Conservation (phyloP, 1,140 invertebrate species). For the Capitella teleta region DNA sequence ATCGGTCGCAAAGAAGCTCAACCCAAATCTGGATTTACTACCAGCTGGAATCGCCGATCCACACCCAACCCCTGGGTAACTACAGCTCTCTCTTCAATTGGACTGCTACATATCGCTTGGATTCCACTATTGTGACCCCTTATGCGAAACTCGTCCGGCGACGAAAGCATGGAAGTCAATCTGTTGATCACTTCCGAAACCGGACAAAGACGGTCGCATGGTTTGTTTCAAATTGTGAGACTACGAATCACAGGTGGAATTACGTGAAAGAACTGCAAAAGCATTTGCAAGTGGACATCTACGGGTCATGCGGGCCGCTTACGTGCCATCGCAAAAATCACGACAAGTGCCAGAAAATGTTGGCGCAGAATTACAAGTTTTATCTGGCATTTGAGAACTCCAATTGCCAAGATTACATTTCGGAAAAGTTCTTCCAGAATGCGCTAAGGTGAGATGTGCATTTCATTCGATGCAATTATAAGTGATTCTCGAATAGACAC, state of each 20-base stretch:
- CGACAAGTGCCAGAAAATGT: slow-evolving; percentile 73
- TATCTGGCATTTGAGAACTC: slow-evolving; percentile 45
- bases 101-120: slow-evolving; percentile 74
- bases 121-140: slow-evolving; percentile 89
- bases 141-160: slow-evolving; percentile 84
- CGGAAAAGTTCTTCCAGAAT: slow-evolving; percentile 35
- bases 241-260: slow-evolving; percentile 48
- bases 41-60: background rate
- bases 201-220: slow-evolving; percentile 62
- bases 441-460: too few relatives aligned
- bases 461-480: too few relatives aligned
- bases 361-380: slow-evolving; percentile 88
- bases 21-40: background rate
- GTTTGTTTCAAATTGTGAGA: slow-evolving; percentile 95
- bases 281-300: slow-evolving; percentile 61
- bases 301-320: slow-evolving; percentile 67
- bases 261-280: slow-evolving; percentile 20
- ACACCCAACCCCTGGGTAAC: too few relatives aligned
- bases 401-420: slow-evolving; percentile 35
- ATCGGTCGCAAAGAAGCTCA: too few relatives aligned
- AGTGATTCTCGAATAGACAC: too few relatives aligned
- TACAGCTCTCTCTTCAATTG: too few relatives aligned
- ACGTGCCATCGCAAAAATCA: slow-evolving; percentile 44
- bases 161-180: slow-evolving; percentile 20
- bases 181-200: slow-evolving; percentile 30